phyloP scores from a whole-genome alignment of 2,113 vertebrate species.

The Baryphthengus martii region DNA sequence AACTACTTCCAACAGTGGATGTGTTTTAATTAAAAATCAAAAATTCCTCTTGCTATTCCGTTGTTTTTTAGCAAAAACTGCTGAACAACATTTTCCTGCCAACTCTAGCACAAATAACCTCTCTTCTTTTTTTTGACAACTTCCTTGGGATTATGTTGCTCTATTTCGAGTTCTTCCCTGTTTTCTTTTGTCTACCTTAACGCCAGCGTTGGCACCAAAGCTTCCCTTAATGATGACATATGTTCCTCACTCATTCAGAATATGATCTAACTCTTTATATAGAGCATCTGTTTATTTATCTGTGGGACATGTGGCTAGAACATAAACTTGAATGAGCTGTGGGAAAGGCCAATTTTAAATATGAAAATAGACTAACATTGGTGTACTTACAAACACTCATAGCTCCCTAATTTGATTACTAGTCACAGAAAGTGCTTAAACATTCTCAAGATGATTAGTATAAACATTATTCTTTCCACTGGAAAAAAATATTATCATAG shows the following conservation, averaged over 20 bases:
- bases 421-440: slow-evolving; percentile 40
- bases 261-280: slow-evolving; percentile 68
- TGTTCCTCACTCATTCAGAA: slow-evolving; percentile 65
- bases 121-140: slow-evolving; percentile 49
- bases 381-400: slow-evolving; percentile 17
- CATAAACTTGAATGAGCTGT: slow-evolving; percentile 67
- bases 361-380: slow-evolving; percentile 53
- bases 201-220: slow-evolving; percentile 33
- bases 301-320: slow-evolving; percentile 68
- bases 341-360: slow-evolving; percentile 66
- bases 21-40: slow-evolving; percentile 23
- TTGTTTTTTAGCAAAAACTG: slow-evolving; percentile 28
- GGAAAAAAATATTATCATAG: slow-evolving; percentile 29
- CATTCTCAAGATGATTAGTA: slow-evolving; percentile 7
- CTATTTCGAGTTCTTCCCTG: slow-evolving; percentile 56
- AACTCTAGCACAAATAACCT: slow-evolving; percentile 49
- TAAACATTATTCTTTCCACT: slow-evolving; percentile 36
- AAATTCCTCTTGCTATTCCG: neutral
- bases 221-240: slow-evolving; percentile 66
- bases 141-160: slow-evolving; percentile 57
- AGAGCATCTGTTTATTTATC: slow-evolving; percentile 70
- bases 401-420: slow-evolving; percentile 28
- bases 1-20: neutral
- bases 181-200: slow-evolving; percentile 63
- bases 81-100: slow-evolving; percentile 22